Base-by-base conservation (phyloP, 2,888 invertebrate genomes). In the Nomada ruficornis region DNA sequence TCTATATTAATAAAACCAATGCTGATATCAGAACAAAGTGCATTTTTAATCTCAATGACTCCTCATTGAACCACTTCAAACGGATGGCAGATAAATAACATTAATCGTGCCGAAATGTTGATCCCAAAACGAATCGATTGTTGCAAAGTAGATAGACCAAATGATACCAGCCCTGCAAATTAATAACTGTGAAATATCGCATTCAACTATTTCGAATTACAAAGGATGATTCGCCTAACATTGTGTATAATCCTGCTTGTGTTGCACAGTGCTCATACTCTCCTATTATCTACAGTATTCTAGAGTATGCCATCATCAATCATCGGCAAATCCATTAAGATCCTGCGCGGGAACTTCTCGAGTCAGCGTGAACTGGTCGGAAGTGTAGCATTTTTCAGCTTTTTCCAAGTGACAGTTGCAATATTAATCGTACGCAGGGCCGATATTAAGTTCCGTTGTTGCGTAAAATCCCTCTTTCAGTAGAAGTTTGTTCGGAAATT, bases 401-500 rank as follows among this genome's bases (percentile, higher is more conserved):
- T 36, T 57, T 44, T 57, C 13, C 2, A 7, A 15, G 50, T 11
- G 50, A 26, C 52, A 74, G 52, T 60, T 54, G 52, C 54, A 55
- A 47, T 52, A 71, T 71, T 75, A 67, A 75, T 54, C 47, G 60
- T 36, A 42, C 60, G 52, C 44, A 18, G 20, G 42, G 18, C 44
- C 11, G 15, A 59, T 68, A 76, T 68, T 72, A 80, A 75, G 68
- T 72, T 65, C 42, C 64, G 60, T 63, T 65, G 62, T 42, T 57
- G 18, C 59, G n/a, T 59, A 62, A 83, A 81, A 82, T 73, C 57
- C 77, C 36, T 47, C 57, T 74, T 74, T 73, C 60, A 52, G 20
- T 36, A 15, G 23, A 52, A 77, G 65, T 81, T 77, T 63, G 64
- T 54, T 63, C 70, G 47, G 62, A 77, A 83, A 63, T 81, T 81